Evolutionary conservation across 2,888 invertebrate genomes (phyloP).

Genomic region (Diplazon laetatorius): DNA sequence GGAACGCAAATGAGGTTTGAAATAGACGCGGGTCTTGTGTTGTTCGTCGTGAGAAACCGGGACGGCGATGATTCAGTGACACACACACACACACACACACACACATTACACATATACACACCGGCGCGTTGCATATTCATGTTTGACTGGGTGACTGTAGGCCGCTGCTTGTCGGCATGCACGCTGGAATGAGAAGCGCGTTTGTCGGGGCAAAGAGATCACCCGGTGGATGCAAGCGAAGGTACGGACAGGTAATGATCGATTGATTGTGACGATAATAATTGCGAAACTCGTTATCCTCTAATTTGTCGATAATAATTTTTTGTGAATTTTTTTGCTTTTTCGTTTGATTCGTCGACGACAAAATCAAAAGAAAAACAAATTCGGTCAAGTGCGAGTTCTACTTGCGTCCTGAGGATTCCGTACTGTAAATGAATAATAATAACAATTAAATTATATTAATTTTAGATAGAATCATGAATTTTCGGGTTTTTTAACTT

Average conservation of each 20-base stretch:
- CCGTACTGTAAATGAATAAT: too few relatives aligned
- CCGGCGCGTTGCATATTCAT: slow-evolving; percentile 50
- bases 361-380: too few relatives aligned
- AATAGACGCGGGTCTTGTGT: slow-evolving; percentile 29
- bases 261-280: slow-evolving; percentile 47
- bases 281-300: neutral
- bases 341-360: too few relatives aligned
- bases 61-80: slow-evolving; percentile 39
- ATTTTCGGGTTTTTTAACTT: too few relatives aligned
- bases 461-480: too few relatives aligned
- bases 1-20: slow-evolving; percentile 42
- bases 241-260: slow-evolving; percentile 70
- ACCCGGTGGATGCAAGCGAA: slow-evolving; percentile 66
- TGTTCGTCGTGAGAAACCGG: slow-evolving; percentile 8
- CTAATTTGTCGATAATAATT: neutral
- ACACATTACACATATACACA: too few relatives aligned
- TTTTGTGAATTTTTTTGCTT: too few relatives aligned
- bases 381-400: too few relatives aligned
- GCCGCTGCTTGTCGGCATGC: slow-evolving; percentile 68
- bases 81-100: too few relatives aligned
- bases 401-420: too few relatives aligned
- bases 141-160: slow-evolving; percentile 19
- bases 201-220: slow-evolving; percentile 71
- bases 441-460: too few relatives aligned
- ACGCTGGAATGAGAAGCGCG: slow-evolving; percentile 78